Percentiles rank a stretch among this genome's conserved stretches.
These are phyloP conservation scores for Addax nasomaculatus DNA, from an alignment of 2,113 vertebrate genomes.

Conservation along the genomic window DNA sequence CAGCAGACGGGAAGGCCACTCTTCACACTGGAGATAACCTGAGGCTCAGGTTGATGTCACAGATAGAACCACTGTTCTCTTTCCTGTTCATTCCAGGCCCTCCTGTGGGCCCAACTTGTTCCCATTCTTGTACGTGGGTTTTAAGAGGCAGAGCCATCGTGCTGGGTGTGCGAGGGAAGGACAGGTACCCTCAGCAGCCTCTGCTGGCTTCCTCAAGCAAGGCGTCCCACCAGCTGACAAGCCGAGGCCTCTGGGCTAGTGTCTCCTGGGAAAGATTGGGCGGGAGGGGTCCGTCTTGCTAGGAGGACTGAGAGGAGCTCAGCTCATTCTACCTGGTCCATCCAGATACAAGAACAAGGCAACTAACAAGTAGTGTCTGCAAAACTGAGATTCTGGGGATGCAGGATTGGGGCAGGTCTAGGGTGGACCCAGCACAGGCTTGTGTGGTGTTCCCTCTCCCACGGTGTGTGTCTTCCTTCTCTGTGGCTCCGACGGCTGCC, in stretches of 20 bases:
- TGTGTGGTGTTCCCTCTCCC: not conserved
- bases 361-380: not conserved
- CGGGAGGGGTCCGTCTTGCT: not conserved
- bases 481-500: not conserved
- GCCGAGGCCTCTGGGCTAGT: not conserved
- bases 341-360: not conserved
- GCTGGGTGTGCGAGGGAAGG: not conserved
- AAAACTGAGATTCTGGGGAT: not conserved
- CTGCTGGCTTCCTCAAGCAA: not conserved
- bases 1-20: not conserved
- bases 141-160: not conserved
- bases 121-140: not conserved
- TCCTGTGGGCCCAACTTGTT: not conserved
- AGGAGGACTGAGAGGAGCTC: not conserved
- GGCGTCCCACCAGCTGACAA: not conserved
- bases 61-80: not conserved
- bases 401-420: not conserved
- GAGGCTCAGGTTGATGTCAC: not conserved
- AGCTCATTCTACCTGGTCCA: not conserved
- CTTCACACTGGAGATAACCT: not conserved
- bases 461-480: not conserved
- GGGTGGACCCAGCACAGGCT: not conserved
- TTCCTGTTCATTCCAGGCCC: not conserved
- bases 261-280: not conserved
- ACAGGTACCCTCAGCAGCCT: not conserved